phyloP scores from a whole-genome alignment of 1,140 invertebrate genomes.

The Acyrthosiphon pisum region DNA sequence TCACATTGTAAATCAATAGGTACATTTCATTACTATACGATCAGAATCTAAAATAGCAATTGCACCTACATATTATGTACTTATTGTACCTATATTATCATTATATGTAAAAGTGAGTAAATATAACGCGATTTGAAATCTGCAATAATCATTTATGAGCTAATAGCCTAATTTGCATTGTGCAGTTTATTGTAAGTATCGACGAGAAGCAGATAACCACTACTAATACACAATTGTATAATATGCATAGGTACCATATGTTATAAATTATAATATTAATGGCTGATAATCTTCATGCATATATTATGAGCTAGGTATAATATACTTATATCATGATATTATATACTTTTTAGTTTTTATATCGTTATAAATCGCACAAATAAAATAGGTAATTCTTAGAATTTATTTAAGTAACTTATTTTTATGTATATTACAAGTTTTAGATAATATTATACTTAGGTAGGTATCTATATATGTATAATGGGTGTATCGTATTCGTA shows the following conservation, averaged over 20 bases:
- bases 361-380: neutral
- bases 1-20: neutral
- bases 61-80: neutral
- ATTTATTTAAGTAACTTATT: conserved; percentile 7
- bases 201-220: neutral
- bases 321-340: no score
- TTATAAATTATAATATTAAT: conserved; percentile 13
- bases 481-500: neutral
- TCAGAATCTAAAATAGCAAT: neutral
- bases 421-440: neutral
- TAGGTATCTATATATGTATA: neutral
- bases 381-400: neutral
- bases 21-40: neutral
- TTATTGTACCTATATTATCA: neutral
- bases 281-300: neutral
- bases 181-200: neutral
- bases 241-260: neutral
- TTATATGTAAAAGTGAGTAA: neutral
- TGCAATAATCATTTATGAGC: neutral
- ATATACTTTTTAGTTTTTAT: neutral
- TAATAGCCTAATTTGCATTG: neutral
- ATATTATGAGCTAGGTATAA: neutral
- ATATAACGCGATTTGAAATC: neutral
- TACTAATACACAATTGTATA: neutral
- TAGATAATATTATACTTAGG: neutral